These are phyloP conservation scores for Sebastes cheni DNA, from an alignment of 2,797 vertebrate genomes.

Conservation along the genomic window DNA sequence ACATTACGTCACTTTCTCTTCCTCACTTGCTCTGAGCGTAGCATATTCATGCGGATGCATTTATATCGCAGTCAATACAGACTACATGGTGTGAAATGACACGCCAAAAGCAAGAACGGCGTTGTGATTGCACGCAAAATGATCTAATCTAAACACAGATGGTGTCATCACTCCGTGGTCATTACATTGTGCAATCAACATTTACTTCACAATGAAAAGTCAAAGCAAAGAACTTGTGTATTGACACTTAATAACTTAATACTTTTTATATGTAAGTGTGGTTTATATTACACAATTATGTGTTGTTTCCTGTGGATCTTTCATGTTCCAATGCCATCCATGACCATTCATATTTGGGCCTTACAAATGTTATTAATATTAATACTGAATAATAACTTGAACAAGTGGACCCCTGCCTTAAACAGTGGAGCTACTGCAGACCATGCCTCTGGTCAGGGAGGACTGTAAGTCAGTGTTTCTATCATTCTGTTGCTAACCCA, in stretches of 20 bases:
- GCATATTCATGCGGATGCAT: no score
- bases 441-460: neutral
- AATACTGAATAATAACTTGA: neutral
- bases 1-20: no score
- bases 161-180: neutral
- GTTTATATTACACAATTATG: neutral
- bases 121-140: no score
- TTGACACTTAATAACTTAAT: neutral
- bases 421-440: neutral
- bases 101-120: no score
- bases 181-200: neutral
- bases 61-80: no score
- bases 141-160: neutral
- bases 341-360: neutral
- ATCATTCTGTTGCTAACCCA: slow-evolving; percentile 13
- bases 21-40: no score
- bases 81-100: no score
- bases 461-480: slow-evolving; percentile 1
- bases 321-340: neutral
- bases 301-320: neutral
- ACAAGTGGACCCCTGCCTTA: neutral
- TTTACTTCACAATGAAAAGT: neutral
- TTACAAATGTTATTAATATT: neutral
- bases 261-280: neutral
- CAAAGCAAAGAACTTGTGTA: neutral